Evolutionary conservation across 2,888 invertebrate genomes (phyloP), one percentile per base, ranked within the genome.

Genomic region (Trichopria drosophilae): DNA sequence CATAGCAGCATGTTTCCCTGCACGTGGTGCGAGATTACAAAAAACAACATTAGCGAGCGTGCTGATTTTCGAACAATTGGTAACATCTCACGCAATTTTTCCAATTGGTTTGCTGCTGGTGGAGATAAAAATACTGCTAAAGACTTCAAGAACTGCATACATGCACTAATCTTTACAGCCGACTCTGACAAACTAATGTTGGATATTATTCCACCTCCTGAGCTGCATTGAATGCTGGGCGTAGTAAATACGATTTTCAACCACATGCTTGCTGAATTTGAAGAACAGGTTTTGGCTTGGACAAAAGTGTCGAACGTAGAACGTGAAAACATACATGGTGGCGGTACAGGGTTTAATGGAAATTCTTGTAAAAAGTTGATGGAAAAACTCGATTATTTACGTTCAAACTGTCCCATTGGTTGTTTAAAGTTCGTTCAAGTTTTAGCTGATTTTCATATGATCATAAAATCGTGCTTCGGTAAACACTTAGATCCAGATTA

Each of bases 331-430:
- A 10, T 44, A 24, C 23, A n/a, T 32, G 10, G 35, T 15, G 35
- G 24, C 16, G 23, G 34, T 32, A 15, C 44, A 20, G 34, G 26
- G n/a, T 44, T 44, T n/a, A n/a, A n/a, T n/a, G n/a, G n/a, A n/a
- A n/a, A n/a, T n/a, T n/a, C n/a, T n/a, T n/a, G n/a, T n/a, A n/a
- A n/a, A n/a, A n/a, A n/a, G n/a, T n/a, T n/a, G n/a, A n/a, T n/a
- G n/a, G n/a, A n/a, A n/a, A n/a, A n/a, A n/a, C n/a, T n/a, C n/a
- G n/a, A n/a, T n/a, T n/a, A n/a, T n/a, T n/a, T n/a, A n/a, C n/a
- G n/a, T n/a, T n/a, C n/a, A n/a, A n/a, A n/a, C n/a, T n/a, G n/a
- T n/a, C n/a, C n/a, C n/a, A n/a, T n/a, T n/a, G n/a, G n/a, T n/a
- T n/a, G n/a, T n/a, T n/a, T n/a, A n/a, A n/a, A n/a, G n/a, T n/a